Percentiles rank a stretch among this genome's conserved stretches.
Evolutionary conservation across 2,797 vertebrate species (phyloP).

Genomic region (Coregonus sp.): DNA sequence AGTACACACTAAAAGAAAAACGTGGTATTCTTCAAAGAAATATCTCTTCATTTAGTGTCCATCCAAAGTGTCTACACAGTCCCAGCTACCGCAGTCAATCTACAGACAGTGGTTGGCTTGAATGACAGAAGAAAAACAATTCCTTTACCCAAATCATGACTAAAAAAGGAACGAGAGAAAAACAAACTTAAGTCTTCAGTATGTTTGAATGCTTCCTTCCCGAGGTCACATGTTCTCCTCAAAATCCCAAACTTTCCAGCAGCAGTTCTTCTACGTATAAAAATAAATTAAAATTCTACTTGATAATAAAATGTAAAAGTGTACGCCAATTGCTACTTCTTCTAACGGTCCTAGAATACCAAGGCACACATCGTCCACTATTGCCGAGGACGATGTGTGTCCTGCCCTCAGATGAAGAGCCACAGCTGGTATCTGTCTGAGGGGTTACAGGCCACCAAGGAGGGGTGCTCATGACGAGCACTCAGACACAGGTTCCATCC

Average conservation of each 20-base stretch:
- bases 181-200: constrained; percentile 15
- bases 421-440: constrained; percentile 91
- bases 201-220: constrained; percentile 45
- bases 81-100: background rate
- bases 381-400: constrained; percentile 28
- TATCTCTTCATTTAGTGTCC: background rate
- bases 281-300: constrained; percentile 77
- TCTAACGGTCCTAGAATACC: constrained; percentile 35
- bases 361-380: constrained; percentile 25
- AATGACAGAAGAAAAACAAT: constrained; percentile 2
- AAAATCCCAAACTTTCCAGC: constrained; percentile 56
- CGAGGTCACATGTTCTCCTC: constrained; percentile 42
- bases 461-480: constrained; percentile 82
- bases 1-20: background rate
- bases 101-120: background rate
- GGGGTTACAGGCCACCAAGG: constrained; percentile 82
- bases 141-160: constrained; percentile 23
- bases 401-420: constrained; percentile 80
- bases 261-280: constrained; percentile 67
- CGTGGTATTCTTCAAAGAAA: background rate
- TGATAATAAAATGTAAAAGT: constrained; percentile 24
- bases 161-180: background rate
- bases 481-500: constrained; percentile 86
- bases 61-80: background rate
- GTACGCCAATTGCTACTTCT: constrained; percentile 38